Base-by-base conservation (phyloP, 2,113 vertebrate species). In the Sinocyclocheilus anophthalmus region DNA sequence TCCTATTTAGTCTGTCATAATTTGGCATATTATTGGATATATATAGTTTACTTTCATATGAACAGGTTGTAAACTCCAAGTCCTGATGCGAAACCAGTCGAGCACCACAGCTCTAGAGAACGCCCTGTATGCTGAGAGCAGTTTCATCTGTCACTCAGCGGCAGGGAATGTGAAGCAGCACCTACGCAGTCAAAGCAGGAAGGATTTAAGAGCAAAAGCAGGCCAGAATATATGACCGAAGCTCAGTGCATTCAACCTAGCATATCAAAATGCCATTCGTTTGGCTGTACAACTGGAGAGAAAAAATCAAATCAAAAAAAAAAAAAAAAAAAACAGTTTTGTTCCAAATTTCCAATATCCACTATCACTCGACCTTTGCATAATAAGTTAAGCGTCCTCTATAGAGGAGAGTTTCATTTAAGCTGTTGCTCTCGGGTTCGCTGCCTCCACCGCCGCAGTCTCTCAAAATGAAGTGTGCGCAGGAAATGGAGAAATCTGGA, bases 401-500 rank as follows among this genome's bases (percentile, higher is more conserved):
- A 55, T 26, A 77, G 30, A 33, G 26, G 1, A n/a, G 26, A 33
- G 10, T 7, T 77, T 57, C 1, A 26, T 33, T 48, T 48, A 48
- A 11, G 11, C 3, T 48, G 45, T 48, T 48, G 11, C 11, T n/a
- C 30, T 20, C 5, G 13, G 30, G 30, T 3, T 81, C 57, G 7
- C 45, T 53, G 39, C 57, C 12, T 57, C 48, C 50, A 16, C 12
- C 12, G 77, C 45, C 63, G 77, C 79, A 84, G 75, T 90, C 69
- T 86, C n/a, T 73, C 81, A 57, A 87, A 86, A 88, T 73, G 33
- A 72, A 53, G 76, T 26, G 30, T 78, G 84, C 88, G 79, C 87
- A 82, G 84, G 87, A 92, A 92, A 92, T 84, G 85, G 75, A 84
- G 88, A 22, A 88, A n/a, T 86, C 84, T 86, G 90, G 82, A 87